These are phyloP conservation scores for Pangasius djambal DNA, from an alignment of 2,797 vertebrate genomes.

Conservation along the genomic window DNA sequence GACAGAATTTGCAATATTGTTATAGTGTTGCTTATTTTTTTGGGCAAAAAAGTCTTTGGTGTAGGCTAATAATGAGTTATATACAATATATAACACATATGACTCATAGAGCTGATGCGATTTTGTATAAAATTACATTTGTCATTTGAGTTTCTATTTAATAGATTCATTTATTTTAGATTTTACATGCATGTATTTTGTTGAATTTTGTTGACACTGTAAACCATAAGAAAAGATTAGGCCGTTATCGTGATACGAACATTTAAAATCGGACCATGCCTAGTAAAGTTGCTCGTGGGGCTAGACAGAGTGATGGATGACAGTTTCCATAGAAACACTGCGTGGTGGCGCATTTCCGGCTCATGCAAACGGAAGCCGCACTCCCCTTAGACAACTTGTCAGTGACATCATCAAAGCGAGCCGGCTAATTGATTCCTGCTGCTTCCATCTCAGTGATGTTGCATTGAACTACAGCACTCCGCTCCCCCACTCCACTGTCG, in stretches of 20 bases:
- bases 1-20: neutral
- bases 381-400: constrained; percentile 72
- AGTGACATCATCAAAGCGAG: constrained; percentile 81
- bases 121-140: neutral
- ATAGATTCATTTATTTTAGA: neutral
- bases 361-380: constrained; percentile 73
- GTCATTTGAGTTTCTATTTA: neutral
- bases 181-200: neutral
- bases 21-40: neutral
- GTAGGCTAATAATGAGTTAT: neutral
- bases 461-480: constrained; percentile 9
- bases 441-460: constrained; percentile 52
- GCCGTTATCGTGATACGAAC: neutral
- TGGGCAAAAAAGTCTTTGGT: neutral
- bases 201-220: neutral
- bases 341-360: constrained; percentile 60
- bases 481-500: constrained; percentile 40
- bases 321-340: constrained; percentile 34
- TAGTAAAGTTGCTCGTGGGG: neutral
- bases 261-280: neutral
- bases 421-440: constrained; percentile 81
- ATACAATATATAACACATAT: neutral
- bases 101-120: too few relatives aligned
- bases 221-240: neutral
- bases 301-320: constrained; percentile 39